Percentiles rank a stretch among this genome's conserved stretches.
Evolutionary conservation across 1,140 invertebrate species (phyloP).

Genomic region (fruit fly (Drosophila melanogaster)): Release_6_plus_ISO1_MT NT_033779.5:1819501-1820000

Average conservation of each 20-base stretch:
- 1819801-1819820: slow-evolving; percentile 53
- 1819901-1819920: slow-evolving; percentile 45
- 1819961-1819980: slow-evolving; percentile 20
- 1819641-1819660: slow-evolving; percentile 35
- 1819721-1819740: slow-evolving; percentile 30
- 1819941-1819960: slow-evolving; percentile 17
- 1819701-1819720: slow-evolving; percentile 42
- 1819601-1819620: neutral
- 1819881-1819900: slow-evolving; percentile 58
- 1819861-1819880: slow-evolving; percentile 43
- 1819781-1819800: slow-evolving; percentile 12
- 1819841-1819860: slow-evolving; percentile 11
- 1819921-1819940: slow-evolving; percentile 59
- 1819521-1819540: neutral
- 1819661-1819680: slow-evolving; percentile 38
- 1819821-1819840: slow-evolving; percentile 48
- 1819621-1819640: neutral
- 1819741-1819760: slow-evolving; percentile 31
- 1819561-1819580: neutral
- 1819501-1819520: no score
- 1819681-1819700: slow-evolving; percentile 15
- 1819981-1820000: slow-evolving; percentile 55
- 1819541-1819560: slow-evolving; percentile 10
- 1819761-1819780: slow-evolving; percentile 19
- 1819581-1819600: neutral